phyloP scores from a whole-genome alignment of 2,888 invertebrate genomes.

The Ormyrus labotus region DNA sequence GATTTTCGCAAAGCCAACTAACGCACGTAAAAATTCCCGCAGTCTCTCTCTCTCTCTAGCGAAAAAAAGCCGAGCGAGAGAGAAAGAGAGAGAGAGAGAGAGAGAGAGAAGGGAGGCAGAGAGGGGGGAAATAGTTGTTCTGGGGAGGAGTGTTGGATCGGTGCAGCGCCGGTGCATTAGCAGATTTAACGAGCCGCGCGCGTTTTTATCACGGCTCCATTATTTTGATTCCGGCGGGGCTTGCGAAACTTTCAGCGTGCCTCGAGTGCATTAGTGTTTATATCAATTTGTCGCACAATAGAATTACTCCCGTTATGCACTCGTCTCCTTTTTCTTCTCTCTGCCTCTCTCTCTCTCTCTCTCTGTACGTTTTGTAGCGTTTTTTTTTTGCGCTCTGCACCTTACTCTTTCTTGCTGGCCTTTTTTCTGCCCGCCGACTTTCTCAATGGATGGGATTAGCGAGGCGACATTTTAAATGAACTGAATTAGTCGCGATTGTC shows the following conservation, averaged over 20 bases:
- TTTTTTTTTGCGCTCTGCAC: neutral
- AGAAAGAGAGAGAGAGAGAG: conserved; percentile 14
- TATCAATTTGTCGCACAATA: conserved; percentile 64
- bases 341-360: conserved; percentile 29
- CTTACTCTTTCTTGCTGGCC: no score
- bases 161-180: conserved; percentile 61
- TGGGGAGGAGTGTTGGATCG: conserved; percentile 10
- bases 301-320: conserved; percentile 62
- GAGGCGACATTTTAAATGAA: no score
- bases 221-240: conserved; percentile 62
- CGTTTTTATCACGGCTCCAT: conserved; percentile 63
- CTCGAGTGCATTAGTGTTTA: conserved; percentile 64
- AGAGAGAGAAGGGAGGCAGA: neutral
- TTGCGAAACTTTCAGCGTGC: conserved; percentile 60
- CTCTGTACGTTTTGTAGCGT: neutral
- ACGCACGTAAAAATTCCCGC: conserved; percentile 30
- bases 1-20: conserved; percentile 21
- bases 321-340: conserved; percentile 38
- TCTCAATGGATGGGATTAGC: no score
- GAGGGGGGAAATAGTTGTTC: conserved; percentile 43
- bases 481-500: no score
- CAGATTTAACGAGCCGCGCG: conserved; percentile 64
- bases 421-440: neutral
- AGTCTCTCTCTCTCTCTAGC: neutral
- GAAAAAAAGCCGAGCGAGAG: conserved; percentile 17